Evolutionary conservation across 2,113 vertebrate genomes (phyloP).

Genomic region (Sinocyclocheilus grahami): DNA sequence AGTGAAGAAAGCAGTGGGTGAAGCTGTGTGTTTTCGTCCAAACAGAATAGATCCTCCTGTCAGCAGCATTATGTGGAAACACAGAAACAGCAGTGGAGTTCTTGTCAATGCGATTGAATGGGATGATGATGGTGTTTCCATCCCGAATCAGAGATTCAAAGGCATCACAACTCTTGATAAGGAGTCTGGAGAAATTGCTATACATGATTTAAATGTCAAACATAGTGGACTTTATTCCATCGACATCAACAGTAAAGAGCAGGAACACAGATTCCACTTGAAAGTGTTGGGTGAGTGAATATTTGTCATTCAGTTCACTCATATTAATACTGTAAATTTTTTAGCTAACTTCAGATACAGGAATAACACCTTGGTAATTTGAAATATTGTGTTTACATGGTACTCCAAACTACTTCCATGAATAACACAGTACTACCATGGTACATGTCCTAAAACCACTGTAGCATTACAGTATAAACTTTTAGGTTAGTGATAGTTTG

Average conservation of each 20-base stretch:
- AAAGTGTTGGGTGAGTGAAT: background rate
- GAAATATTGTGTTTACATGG: too few relatives aligned
- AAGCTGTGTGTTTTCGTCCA: too few relatives aligned
- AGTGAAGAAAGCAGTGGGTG: background rate
- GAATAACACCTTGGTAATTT: too few relatives aligned
- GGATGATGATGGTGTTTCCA: background rate
- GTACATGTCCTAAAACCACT: too few relatives aligned
- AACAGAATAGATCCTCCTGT: too few relatives aligned
- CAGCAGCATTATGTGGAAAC: background rate
- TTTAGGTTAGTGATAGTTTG: background rate
- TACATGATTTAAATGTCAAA: fast-evolving
- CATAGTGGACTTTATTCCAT: background rate
- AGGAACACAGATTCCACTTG: background rate
- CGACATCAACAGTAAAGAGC: background rate
- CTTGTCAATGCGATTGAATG: background rate
- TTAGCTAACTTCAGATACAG: too few relatives aligned
- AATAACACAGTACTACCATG: too few relatives aligned
- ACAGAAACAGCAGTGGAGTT: fast-evolving
- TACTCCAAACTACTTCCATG: too few relatives aligned
- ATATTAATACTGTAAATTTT: background rate
- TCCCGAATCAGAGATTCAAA: background rate
- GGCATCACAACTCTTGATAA: background rate
- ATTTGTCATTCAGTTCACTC: background rate
- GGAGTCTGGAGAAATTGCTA: too few relatives aligned
- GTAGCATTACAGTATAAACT: too few relatives aligned